Conservation (phyloP, 2,888 invertebrate species). For the Agrotis ipsilon region DNA sequence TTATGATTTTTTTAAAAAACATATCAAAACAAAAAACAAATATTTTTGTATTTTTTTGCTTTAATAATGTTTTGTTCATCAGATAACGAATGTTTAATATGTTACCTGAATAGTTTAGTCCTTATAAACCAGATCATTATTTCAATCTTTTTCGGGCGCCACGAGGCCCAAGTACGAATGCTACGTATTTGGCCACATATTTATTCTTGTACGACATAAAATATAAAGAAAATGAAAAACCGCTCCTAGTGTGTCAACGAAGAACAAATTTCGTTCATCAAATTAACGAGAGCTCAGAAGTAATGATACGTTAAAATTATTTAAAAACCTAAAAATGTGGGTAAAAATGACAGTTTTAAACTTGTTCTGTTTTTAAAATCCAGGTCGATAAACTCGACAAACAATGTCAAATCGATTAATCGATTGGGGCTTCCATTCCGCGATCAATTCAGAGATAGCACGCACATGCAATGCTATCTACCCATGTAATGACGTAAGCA, state of each 20-base stretch:
- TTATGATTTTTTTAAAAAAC: slow-evolving; percentile 34
- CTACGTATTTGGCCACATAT: no score
- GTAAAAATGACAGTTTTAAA: not conserved
- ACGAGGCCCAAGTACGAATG: no score
- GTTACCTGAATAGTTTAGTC: not conserved
- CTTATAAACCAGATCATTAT: no score
- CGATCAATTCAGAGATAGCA: slow-evolving; percentile 49
- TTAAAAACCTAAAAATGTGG: not conserved
- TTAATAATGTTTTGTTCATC: slow-evolving; percentile 20
- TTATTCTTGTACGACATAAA: no score
- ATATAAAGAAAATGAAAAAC: no score
- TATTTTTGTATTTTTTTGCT: slow-evolving; percentile 6
- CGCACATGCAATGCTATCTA: slow-evolving; percentile 13
- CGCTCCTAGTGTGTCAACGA: no score
- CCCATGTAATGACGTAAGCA: not conserved
- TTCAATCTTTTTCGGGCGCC: no score
- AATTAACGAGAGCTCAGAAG: no score
- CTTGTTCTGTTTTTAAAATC: slow-evolving; percentile 15
- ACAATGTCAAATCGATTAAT: slow-evolving; percentile 55
- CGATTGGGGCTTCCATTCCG: slow-evolving; percentile 46
- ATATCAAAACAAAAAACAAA: not conserved
- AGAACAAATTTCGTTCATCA: no score
- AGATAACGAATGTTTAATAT: slow-evolving; percentile 20
- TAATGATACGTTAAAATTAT: not conserved
- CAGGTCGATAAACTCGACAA: slow-evolving; percentile 31